phyloP scores from a whole-genome alignment of 2,797 vertebrate species.

The Coendou prehensilis region DNA sequence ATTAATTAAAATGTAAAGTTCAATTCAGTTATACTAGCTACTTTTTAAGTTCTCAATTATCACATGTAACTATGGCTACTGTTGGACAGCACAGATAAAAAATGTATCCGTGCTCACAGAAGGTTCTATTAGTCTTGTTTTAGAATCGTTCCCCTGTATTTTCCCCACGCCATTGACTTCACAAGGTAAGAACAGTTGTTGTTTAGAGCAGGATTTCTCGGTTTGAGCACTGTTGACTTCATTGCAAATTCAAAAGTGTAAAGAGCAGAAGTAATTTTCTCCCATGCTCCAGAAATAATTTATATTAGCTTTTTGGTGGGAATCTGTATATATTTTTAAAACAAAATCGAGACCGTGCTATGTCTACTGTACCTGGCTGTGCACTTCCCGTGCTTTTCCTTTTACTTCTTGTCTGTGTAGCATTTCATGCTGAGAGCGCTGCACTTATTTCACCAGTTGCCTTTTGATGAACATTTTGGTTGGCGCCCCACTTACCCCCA shows the following conservation, averaged over 20 bases:
- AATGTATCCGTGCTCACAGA: background rate
- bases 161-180: background rate
- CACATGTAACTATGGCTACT: background rate
- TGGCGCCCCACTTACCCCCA: too few species aligned
- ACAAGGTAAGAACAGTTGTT: background rate
- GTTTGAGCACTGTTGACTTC: background rate
- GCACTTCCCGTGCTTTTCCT: background rate
- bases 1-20: background rate
- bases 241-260: background rate
- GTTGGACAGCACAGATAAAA: background rate
- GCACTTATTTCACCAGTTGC: background rate
- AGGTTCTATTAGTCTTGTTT: background rate
- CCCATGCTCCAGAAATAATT: background rate
- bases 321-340: background rate
- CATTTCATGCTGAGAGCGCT: background rate
- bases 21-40: background rate
- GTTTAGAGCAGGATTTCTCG: background rate
- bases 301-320: background rate
- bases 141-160: background rate
- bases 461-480: background rate
- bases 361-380: background rate
- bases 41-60: background rate
- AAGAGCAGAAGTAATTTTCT: background rate
- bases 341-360: background rate
- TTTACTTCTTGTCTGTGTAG: rapidly evolving